A percentile compares a stretch with the other conserved stretches of the same genome.
phyloP scores from a whole-genome alignment of 2,888 invertebrate genomes.

The Eupithecia tripunctaria region DNA sequence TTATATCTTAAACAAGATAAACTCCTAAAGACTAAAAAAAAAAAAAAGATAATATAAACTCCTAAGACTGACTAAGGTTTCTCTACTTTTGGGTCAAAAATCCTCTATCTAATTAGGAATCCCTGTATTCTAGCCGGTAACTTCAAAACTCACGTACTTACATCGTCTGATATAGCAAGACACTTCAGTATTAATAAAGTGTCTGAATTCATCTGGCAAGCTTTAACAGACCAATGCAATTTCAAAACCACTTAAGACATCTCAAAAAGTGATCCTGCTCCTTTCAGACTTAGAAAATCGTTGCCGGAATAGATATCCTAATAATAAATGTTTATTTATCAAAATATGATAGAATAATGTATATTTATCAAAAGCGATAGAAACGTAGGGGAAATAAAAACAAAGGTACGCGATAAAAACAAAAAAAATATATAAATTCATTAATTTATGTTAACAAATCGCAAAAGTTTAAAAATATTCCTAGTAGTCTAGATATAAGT shows the following conservation, averaged over 20 bases:
- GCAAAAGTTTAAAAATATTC: too few species aligned
- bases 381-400: too few species aligned
- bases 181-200: conserved; percentile 15
- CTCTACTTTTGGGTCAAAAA: neutral
- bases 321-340: too few species aligned
- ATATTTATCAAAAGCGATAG: too few species aligned
- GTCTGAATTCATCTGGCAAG: conserved; percentile 18
- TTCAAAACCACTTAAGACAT: conserved; percentile 29
- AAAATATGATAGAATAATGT: too few species aligned
- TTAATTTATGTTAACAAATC: too few species aligned
- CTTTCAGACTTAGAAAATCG: conserved; percentile 19
- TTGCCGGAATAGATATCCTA: neutral
- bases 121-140: neutral
- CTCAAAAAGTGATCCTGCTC: conserved; percentile 16
- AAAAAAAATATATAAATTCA: too few species aligned
- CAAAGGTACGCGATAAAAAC: too few species aligned
- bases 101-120: neutral
- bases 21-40: neutral
- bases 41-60: too few species aligned
- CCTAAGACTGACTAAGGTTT: too few species aligned
- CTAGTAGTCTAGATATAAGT: neutral
- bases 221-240: conserved; percentile 23
- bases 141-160: neutral
- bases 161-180: neutral
- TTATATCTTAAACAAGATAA: neutral